Base-by-base conservation (phyloP, 2,888 invertebrate species). In the Xylota segnis region DNA sequence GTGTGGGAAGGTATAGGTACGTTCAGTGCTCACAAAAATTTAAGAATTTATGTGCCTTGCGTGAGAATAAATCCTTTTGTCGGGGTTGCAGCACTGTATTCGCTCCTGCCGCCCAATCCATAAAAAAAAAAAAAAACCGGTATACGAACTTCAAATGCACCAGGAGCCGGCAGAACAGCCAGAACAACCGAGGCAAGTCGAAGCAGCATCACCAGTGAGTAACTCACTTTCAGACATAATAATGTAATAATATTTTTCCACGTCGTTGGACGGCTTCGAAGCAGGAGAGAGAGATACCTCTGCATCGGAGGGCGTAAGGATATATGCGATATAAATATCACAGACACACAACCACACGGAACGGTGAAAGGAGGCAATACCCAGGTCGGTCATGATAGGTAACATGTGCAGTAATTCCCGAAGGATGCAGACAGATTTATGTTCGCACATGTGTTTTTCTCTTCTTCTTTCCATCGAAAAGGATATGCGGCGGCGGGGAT, bases 211-310 rank as follows among this genome's bases (percentile, higher is more conserved):
- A 52, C 10, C 29, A 14, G 37, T 81, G 59, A 79, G 84, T 79
- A 76, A 84, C 83, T 84, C 83, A 84, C 84, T 84, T 75, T 40
- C 75, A 71, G 84, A 84, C 84, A 76, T 81, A 76, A 84, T 84
- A 84, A 81, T 66, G 81, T 84, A 81, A 84, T 81, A 84, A 84
- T 84, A 84, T 84, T 84, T 84, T 84, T 84, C 75, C 84, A 81
- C 59, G 71, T 84, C 77, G 71, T 84, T 84, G 71, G 32, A 65
- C 9, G 23, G 50, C 5, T n/a, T 18, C n/a, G 50, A 16, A 34
- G 43, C 1, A 12, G 34, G 32, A 16, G n/a, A 14, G 32, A 16
- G n/a, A 14, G 72, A 50, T 66, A 66, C 18, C 47, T 23, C 34
- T 5, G 50, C 47, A 56, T 65, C 47, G 37, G 61, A 43, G 52